These are phyloP conservation scores for Clusia tigrina DNA, from an alignment of 2,888 invertebrate genomes.

Conservation along the genomic window DNA sequence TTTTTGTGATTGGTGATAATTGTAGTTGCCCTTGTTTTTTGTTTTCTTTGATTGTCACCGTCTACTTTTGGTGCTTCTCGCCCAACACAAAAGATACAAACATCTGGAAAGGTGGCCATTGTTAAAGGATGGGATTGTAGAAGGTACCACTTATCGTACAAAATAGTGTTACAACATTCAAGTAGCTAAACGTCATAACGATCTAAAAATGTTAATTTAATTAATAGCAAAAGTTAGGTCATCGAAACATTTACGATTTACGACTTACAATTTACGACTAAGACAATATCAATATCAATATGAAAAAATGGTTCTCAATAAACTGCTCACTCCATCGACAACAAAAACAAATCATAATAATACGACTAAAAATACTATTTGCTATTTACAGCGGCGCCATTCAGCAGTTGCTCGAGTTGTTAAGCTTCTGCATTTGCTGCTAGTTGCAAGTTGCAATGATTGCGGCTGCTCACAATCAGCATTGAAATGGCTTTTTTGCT, in stretches of 20 bases:
- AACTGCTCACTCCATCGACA: background rate
- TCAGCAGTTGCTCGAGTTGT: constrained; percentile 21
- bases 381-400: constrained; percentile 36
- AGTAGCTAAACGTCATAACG: background rate
- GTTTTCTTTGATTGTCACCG: too few relatives aligned
- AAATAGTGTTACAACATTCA: constrained; percentile 3
- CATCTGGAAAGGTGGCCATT: background rate
- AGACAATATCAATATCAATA: too few relatives aligned
- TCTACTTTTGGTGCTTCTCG: too few relatives aligned
- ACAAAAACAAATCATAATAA: constrained; percentile 12
- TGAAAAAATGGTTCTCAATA: constrained; percentile 3
- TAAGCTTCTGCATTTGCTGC: constrained; percentile 28
- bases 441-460: constrained; percentile 16
- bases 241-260: background rate
- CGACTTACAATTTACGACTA: too few relatives aligned
- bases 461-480: too few relatives aligned
- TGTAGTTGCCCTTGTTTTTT: too few relatives aligned
- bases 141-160: too few relatives aligned
- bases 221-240: background rate
- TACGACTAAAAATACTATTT: constrained; percentile 11
- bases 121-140: too few relatives aligned
- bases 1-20: too few relatives aligned
- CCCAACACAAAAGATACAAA: background rate
- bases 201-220: background rate
- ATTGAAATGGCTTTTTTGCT: too few relatives aligned